phyloP scores from a whole-genome alignment of 2,113 vertebrate species.

The Synchiropus splendidus region DNA sequence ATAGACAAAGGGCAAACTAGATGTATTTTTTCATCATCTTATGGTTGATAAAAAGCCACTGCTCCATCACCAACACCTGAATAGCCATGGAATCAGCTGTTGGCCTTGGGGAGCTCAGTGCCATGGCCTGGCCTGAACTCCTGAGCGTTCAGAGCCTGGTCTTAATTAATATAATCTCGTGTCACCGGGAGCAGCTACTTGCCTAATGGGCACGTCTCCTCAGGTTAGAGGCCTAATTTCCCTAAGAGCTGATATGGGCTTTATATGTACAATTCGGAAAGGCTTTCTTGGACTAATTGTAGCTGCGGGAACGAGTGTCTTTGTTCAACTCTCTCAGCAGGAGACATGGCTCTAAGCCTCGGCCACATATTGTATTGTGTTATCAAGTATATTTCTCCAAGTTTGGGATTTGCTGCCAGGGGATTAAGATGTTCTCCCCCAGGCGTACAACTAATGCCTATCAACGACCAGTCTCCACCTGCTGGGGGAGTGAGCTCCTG shows the following conservation, averaged over 20 bases:
- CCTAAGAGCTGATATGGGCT: constrained; percentile 29
- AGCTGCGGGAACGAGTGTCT: constrained; percentile 33
- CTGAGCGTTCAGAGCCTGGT: too few relatives aligned
- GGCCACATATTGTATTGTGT: constrained; percentile 34
- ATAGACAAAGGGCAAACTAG: too few relatives aligned
- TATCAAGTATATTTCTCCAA: constrained; percentile 42
- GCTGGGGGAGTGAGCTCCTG: constrained; percentile 29
- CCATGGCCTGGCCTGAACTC: too few relatives aligned
- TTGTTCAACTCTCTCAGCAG: constrained; percentile 40
- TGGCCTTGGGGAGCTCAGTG: too few relatives aligned
- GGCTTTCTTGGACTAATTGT: constrained; percentile 41
- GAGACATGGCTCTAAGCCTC: constrained; percentile 30
- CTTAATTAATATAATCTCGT: constrained; percentile 28
- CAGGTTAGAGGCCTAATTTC: constrained; percentile 33
- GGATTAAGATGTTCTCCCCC: constrained; percentile 48
- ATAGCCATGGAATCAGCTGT: too few relatives aligned
- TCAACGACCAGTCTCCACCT: constrained; percentile 38
- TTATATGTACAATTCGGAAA: constrained; percentile 33
- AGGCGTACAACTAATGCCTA: constrained; percentile 39
- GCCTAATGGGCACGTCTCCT: constrained; percentile 34
- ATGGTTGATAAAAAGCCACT: too few relatives aligned
- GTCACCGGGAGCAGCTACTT: constrained; percentile 13
- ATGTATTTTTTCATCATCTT: too few relatives aligned
- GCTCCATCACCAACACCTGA: too few relatives aligned
- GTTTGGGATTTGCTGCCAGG: constrained; percentile 32